These are phyloP conservation scores for Nemurella pictetii DNA, from an alignment of 2,888 invertebrate species.

Conservation along the genomic window DNA sequence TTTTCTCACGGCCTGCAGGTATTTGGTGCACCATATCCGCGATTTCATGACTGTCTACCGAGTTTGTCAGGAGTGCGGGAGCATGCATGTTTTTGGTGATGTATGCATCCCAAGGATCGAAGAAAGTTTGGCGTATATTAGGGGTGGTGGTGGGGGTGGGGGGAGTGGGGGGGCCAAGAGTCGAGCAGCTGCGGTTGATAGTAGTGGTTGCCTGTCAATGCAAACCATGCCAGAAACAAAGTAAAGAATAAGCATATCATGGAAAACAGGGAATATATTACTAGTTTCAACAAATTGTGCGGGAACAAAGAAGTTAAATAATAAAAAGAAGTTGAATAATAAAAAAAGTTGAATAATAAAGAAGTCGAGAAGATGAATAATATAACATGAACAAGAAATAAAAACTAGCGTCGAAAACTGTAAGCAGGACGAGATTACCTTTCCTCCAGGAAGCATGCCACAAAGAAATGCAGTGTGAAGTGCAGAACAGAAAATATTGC, in stretches of 20 bases:
- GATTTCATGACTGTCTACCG: too few species aligned
- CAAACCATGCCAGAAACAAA: constrained; percentile 14
- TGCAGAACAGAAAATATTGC: too few species aligned
- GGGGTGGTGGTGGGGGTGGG: not conserved
- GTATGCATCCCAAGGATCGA: constrained; percentile 17
- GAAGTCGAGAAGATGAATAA: not conserved
- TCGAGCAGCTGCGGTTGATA: not conserved
- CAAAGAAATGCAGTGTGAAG: too few species aligned
- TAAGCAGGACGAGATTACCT: too few species aligned
- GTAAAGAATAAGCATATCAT: not conserved
- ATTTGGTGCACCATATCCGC: too few species aligned
- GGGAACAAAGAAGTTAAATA: not conserved
- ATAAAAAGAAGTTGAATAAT: not conserved
- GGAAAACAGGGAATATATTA: not conserved
- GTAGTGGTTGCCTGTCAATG: constrained; percentile 17
- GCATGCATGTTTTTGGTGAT: not conserved
- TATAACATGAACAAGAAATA: not conserved
- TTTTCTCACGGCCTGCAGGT: too few species aligned
- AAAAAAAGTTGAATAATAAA: not conserved
- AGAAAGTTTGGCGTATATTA: not conserved
- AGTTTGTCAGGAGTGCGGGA: too few species aligned
- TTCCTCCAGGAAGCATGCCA: too few species aligned
- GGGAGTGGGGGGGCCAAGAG: not conserved
- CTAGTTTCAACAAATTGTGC: not conserved
- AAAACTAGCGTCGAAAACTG: not conserved